Percentiles rank a stretch among this genome's conserved stretches.
Conservation (phyloP, 2,888 invertebrate genomes). For the Temnothorax rugatulus region DNA sequence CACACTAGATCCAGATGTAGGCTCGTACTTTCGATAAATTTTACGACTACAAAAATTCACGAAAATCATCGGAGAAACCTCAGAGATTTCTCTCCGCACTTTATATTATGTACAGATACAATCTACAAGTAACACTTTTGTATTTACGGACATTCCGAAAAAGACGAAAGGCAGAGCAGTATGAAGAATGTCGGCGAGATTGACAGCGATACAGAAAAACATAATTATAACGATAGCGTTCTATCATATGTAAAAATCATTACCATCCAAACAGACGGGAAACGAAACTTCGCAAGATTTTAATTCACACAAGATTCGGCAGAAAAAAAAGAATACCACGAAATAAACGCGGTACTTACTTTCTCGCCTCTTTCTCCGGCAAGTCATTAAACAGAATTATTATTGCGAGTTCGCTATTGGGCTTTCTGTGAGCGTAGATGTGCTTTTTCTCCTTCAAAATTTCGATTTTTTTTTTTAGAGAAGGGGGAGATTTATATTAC, state of each 20-base stretch:
- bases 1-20: not conserved
- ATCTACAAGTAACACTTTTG: conserved; percentile 39
- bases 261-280: not conserved
- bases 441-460: not conserved
- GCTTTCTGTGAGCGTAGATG: not conserved
- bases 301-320: not conserved
- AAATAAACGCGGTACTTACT: not conserved
- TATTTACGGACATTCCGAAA: conserved; percentile 5
- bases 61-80: conserved; percentile 9
- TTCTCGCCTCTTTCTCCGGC: not conserved
- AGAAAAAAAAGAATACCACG: not conserved
- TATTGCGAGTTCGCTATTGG: conserved; percentile 28
- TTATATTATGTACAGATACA: conserved; percentile 18
- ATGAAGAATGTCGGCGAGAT: conserved; percentile 20
- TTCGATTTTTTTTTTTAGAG: not conserved
- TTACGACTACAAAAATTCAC: conserved; percentile 14
- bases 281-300: conserved; percentile 19
- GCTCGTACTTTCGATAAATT: not conserved
- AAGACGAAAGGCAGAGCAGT: conserved; percentile 14
- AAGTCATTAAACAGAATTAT: not conserved
- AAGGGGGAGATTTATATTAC: not conserved
- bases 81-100: not conserved
- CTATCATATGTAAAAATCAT: not conserved
- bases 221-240: conserved; percentile 10
- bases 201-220: not conserved